These are phyloP conservation scores for Philotrypesis tridentata DNA, from an alignment of 1,140 invertebrate species.

Conservation along the genomic window DNA sequence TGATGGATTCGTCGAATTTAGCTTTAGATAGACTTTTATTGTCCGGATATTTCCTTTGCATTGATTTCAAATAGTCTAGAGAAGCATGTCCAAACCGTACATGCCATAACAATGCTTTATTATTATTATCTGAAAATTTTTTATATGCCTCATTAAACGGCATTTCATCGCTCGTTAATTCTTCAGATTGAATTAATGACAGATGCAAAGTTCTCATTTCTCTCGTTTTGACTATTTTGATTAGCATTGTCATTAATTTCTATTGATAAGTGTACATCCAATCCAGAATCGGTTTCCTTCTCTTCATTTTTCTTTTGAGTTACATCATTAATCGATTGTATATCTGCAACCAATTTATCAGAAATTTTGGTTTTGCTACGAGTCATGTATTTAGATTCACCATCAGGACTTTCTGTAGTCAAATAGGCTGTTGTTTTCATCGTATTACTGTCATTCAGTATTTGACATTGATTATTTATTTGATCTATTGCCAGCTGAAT, in stretches of 20 bases:
- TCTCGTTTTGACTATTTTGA: conserved; percentile 19
- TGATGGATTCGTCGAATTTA: conserved; percentile 37
- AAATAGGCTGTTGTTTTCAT: neutral
- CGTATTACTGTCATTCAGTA: too few species aligned
- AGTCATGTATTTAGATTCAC: neutral
- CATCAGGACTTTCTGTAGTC: neutral
- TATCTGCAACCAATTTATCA: too few species aligned
- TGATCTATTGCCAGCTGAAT: neutral
- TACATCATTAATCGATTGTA: neutral
- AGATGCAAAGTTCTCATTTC: conserved; percentile 29
- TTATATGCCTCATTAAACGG: conserved; percentile 22
- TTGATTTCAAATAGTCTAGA: conserved; percentile 45
- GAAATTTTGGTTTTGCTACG: neutral
- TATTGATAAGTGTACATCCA: neutral
- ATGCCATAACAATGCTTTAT: conserved; percentile 53
- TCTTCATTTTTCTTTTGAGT: neutral
- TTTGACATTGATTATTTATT: too few species aligned
- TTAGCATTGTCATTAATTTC: conserved; percentile 21
- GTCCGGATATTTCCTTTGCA: conserved; percentile 45
- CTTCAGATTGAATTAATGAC: conserved; percentile 11
- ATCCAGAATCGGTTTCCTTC: neutral
- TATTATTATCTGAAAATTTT: conserved; percentile 28
- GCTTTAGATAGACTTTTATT: conserved; percentile 41
- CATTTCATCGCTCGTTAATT: neutral
- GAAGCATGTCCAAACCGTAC: conserved; percentile 52